Evolutionary conservation across 30 jellyfish, hydroid and myxozoan species (phyloP).

Genomic region (Hydra vulgaris): DNA sequence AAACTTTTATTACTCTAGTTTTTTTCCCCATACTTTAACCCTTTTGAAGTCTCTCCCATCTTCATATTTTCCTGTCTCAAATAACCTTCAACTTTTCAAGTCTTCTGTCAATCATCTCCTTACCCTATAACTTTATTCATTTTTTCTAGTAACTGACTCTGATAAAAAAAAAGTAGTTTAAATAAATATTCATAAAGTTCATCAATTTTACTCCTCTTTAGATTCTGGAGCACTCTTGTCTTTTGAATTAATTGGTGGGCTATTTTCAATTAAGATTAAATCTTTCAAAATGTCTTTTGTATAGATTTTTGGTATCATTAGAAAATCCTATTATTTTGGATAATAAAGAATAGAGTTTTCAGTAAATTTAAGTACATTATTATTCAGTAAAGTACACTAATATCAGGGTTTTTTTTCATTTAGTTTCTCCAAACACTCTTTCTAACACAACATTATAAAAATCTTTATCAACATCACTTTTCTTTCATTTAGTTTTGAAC

Average conservation of each 20-base stretch:
- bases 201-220: background rate
- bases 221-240: background rate
- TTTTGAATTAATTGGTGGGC: background rate
- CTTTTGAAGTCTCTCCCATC: no score
- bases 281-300: background rate
- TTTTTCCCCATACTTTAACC: no score
- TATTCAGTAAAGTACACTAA: background rate
- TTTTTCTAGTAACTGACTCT: no score
- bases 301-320: background rate
- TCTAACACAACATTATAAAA: background rate
- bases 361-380: no score
- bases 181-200: no score
- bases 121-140: no score
- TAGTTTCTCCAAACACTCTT: no score
- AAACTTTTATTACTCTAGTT: no score
- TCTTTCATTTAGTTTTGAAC: background rate
- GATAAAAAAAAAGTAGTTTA: no score
- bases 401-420: background rate
- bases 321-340: background rate
- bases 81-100: no score
- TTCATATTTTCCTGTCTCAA: no score
- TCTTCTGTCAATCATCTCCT: no score
- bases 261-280: background rate
- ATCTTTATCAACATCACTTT: background rate
- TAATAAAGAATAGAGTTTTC: background rate